These are phyloP conservation scores for Leptinotarsa texana DNA, from an alignment of 1,140 invertebrate species.

Conservation along the genomic window DNA sequence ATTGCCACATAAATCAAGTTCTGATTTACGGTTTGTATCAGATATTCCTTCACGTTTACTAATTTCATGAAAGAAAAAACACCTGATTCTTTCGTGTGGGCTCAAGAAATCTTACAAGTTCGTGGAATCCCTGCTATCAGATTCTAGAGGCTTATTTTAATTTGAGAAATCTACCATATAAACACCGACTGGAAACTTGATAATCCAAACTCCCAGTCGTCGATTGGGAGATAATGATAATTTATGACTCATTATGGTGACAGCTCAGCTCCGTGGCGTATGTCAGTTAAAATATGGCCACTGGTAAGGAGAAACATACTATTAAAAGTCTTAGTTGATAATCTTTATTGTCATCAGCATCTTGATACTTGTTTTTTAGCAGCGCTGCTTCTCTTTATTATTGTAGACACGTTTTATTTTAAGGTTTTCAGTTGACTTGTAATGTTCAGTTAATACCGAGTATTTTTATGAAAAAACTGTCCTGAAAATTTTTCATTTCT, in stretches of 20 bases:
- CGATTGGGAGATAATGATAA: constrained; percentile 8
- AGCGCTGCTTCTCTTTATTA: no score
- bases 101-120: not conserved
- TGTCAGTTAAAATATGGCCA: not conserved
- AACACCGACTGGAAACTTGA: not conserved
- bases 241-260: not conserved
- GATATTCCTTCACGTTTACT: no score
- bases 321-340: not conserved
- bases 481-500: no score
- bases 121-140: not conserved
- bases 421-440: no score
- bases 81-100: not conserved
- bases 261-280: not conserved
- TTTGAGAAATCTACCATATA: not conserved
- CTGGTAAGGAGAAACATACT: not conserved
- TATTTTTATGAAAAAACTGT: no score
- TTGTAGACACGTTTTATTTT: no score
- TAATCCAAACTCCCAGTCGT: not conserved
- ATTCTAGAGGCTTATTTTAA: not conserved
- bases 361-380: no score
- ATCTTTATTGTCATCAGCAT: no score
- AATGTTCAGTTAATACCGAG: no score
- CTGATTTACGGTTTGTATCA: no score
- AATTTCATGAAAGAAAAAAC: no score
- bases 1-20: no score